Evolutionary conservation across 2,888 invertebrate genomes (phyloP).

Genomic region (Parnassius apollo): DNA sequence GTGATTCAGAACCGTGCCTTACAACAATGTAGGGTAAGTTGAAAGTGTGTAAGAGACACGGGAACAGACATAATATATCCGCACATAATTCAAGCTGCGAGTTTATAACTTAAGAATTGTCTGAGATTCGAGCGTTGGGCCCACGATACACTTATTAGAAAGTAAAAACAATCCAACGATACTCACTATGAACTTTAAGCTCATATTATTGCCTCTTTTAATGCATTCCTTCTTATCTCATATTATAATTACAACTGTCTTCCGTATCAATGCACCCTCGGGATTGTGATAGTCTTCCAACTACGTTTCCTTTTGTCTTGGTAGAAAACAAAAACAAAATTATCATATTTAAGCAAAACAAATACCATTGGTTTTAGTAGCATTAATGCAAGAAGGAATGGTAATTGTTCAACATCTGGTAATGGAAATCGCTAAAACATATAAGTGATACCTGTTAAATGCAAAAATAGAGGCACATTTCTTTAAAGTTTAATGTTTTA

Average conservation of each 20-base stretch:
- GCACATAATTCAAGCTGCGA: too few species aligned
- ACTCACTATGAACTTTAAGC: not conserved
- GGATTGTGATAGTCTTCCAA: conserved; percentile 26
- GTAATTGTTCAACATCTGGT: too few species aligned
- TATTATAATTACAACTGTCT: conserved; percentile 32
- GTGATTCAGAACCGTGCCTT: too few species aligned
- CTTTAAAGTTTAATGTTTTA: too few species aligned
- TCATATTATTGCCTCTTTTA: conserved; percentile 7
- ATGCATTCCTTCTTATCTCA: conserved; percentile 31
- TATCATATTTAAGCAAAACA: not conserved
- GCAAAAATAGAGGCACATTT: too few species aligned
- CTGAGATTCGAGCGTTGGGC: too few species aligned
- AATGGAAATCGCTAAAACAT: too few species aligned
- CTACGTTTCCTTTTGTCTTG: not conserved
- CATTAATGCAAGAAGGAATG: not conserved
- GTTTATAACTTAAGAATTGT: too few species aligned
- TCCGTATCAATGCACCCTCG: conserved; percentile 31
- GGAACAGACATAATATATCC: too few species aligned
- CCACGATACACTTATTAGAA: not conserved
- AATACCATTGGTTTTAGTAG: not conserved
- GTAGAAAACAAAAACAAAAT: conserved; percentile 1
- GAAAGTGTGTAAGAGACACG: too few species aligned
- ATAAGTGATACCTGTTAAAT: too few species aligned
- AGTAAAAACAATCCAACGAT: not conserved
- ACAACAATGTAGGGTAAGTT: too few species aligned